A percentile compares a stretch with the other conserved stretches of the same genome.
phyloP scores from a whole-genome alignment of 2,797 vertebrate species.

The Neosilurus hyrtlii region DNA sequence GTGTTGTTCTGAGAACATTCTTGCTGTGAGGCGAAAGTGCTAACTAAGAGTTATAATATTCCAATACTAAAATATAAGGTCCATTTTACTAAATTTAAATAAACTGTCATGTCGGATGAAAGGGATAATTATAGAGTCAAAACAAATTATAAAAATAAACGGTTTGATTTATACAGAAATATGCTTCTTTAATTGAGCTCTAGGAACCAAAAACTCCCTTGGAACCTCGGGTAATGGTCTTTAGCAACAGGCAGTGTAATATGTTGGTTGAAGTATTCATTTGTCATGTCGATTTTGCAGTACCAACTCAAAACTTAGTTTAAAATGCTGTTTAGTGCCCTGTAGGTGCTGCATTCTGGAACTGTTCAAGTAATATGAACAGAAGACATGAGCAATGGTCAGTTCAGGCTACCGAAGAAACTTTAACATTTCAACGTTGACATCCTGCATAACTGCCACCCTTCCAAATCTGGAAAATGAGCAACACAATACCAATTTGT shows the following conservation, averaged over 20 bases:
- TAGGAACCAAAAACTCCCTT: not conserved
- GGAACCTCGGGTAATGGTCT: not conserved
- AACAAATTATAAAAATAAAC: not conserved
- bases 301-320: not conserved
- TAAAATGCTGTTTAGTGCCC: not conserved
- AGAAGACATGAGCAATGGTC: not conserved
- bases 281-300: not conserved
- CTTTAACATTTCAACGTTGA: not conserved
- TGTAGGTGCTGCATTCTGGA: not conserved
- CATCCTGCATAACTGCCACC: not conserved
- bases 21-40: no score
- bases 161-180: not conserved
- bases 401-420: not conserved
- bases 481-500: not conserved
- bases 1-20: no score
- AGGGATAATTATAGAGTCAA: not conserved
- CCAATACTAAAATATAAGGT: not conserved
- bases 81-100: not conserved
- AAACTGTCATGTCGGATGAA: not conserved
- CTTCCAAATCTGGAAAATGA: not conserved
- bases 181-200: no score
- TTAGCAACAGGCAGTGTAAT: not conserved
- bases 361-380: no score
- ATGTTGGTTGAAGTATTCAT: not conserved
- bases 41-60: not conserved